Evolutionary conservation across 2,113 vertebrate genomes (phyloP).

Genomic region (Himantopus leucocephalus): DNA sequence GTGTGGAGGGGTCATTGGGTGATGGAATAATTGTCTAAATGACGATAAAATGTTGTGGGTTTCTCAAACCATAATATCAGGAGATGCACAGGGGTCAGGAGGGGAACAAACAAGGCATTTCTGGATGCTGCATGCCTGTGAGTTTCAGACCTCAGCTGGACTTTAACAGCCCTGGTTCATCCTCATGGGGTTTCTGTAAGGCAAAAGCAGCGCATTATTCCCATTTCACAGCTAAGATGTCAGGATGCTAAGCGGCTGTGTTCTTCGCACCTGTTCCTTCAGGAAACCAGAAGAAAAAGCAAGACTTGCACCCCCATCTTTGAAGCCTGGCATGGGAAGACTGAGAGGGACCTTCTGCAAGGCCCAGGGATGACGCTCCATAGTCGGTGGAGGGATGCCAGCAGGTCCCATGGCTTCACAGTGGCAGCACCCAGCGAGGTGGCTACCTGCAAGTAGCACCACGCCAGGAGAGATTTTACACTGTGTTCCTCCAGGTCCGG

Average conservation of each 20-base stretch:
- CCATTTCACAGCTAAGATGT: background rate
- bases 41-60: no score
- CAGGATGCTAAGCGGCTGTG: background rate
- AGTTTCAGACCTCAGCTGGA: background rate
- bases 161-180: background rate
- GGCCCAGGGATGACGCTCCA: accelerated
- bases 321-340: accelerated
- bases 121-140: background rate
- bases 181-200: background rate
- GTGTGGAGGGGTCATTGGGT: no score
- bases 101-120: background rate
- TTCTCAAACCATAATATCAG: background rate
- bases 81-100: background rate
- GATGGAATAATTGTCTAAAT: no score
- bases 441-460: accelerated
- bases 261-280: background rate
- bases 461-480: no score
- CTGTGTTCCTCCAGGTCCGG: background rate
- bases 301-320: background rate
- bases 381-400: accelerated
- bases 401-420: no score
- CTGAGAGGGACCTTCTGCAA: background rate
- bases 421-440: accelerated
- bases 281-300: background rate
- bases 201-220: background rate